Conservation (phyloP, 1,140 invertebrate species). For the Popillia japonica region DNA sequence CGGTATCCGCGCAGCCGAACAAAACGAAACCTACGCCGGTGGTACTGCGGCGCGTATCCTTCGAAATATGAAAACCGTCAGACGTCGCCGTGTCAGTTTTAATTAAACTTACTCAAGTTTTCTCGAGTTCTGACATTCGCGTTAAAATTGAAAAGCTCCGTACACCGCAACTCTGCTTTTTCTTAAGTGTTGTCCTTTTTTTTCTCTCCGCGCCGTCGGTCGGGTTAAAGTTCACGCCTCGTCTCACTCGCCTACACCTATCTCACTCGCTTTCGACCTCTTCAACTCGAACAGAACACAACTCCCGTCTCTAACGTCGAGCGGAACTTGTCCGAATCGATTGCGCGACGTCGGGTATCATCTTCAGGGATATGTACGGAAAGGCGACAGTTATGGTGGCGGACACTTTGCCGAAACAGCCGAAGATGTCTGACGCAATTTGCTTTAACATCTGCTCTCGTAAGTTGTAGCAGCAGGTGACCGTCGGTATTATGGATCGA, state of each 20-base stretch:
- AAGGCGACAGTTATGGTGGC: constrained; percentile 24
- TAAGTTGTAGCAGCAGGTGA: neutral
- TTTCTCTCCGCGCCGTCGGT: constrained; percentile 8
- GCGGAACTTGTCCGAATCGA: constrained; percentile 28
- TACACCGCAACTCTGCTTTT: constrained; percentile 18
- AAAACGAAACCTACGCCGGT: neutral
- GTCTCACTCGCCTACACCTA: neutral
- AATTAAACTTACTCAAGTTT: constrained; percentile 41
- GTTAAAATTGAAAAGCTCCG: constrained; percentile 41
- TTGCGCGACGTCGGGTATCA: constrained; percentile 4
- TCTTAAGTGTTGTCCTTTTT: constrained; percentile 39
- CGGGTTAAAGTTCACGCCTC: constrained; percentile 23
- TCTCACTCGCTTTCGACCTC: neutral
- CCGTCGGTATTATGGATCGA: neutral
- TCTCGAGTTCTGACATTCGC: constrained; percentile 40
- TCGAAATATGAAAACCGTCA: constrained; percentile 39
- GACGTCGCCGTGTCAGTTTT: constrained; percentile 39
- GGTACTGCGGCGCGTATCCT: neutral
- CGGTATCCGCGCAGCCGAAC: neutral
- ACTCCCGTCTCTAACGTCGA: neutral
- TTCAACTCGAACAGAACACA: neutral
- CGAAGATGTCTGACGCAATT: constrained; percentile 16
- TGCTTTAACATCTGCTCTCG: constrained; percentile 29
- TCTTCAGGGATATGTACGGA: constrained; percentile 8
- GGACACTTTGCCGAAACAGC: constrained; percentile 30